Evolutionary conservation across 2,797 vertebrate species (phyloP), one percentile per base, ranked within the genome.

Genomic region (Oophaga sylvatica): DNA sequence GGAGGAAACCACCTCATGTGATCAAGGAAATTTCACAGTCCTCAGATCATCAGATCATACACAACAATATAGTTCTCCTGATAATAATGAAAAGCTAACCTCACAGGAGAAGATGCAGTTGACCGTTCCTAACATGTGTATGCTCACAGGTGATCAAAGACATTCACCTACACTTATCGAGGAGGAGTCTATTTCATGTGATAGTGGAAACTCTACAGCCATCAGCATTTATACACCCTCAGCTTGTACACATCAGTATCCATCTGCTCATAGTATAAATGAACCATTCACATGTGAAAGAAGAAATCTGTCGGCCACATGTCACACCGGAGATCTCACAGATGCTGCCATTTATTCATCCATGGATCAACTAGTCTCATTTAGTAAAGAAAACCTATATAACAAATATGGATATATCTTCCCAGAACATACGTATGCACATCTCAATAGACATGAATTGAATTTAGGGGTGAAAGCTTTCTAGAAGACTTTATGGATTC

Each of bases 371-470:
- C 17, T 7, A 7, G 29, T 70, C 29, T 31, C 29, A 31, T 70
- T 31, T 31, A 16, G 6, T 16, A 35, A 19, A 10, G 35, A 71
- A 41, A 13, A 71, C 35, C 16, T 41, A 20, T 35, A 71, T 71
- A 71, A 71, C 17, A 71, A 71, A 19, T 71, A 19, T 71, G 35
- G 70, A 2, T 41, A 71, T 41, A 71, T 71, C 70, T 71, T 71
- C 17, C 20, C 70, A 71, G 70, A 71, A 71, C 70, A 71, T 41
- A 71, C 70, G 11, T 71, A 71, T 71, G 41, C 70, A 20, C 70
- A 71, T 71, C 70, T 20, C 16, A 41, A 11, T 41, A 71, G 31
- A 41, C 8, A 41, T 41, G 20, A 7, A 71, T 20, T 35, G 10
- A 19, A 9, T 71, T 9, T 19, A 19, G 17, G 35, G 31, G 31